These are phyloP conservation scores for Parochlus steinenii DNA, from an alignment of 2,888 invertebrate genomes.

Conservation along the genomic window DNA sequence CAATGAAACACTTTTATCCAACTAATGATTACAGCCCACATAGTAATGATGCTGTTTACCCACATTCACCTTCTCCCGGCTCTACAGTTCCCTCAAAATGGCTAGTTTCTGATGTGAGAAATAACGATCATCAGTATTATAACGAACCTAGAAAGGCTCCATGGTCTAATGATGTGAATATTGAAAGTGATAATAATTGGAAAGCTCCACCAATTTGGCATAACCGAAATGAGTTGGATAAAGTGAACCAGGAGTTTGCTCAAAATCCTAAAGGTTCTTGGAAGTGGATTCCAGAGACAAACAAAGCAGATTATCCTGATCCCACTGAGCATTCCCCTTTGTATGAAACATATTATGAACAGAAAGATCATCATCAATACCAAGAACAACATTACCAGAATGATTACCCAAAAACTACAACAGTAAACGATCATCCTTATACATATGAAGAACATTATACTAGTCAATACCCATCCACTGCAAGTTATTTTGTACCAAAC, in stretches of 20 bases:
- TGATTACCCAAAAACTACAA: neutral
- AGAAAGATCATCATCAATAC: neutral
- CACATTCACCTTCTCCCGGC: neutral
- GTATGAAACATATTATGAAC: neutral
- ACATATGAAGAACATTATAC: conserved; percentile 5
- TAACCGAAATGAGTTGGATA: neutral
- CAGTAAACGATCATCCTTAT: conserved; percentile 9
- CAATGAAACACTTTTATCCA: conserved; percentile 4
- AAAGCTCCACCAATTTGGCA: neutral
- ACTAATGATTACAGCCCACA: conserved; percentile 4
- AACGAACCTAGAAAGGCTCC: neutral
- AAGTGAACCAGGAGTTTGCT: neutral
- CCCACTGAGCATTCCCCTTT: neutral
- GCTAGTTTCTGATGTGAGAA: neutral
- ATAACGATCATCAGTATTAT: neutral
- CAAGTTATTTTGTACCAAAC: no score
- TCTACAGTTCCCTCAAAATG: conserved; percentile 3
- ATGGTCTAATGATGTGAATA: neutral
- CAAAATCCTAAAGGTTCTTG: conserved; percentile 6
- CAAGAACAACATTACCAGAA: neutral
- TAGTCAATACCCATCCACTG: no score
- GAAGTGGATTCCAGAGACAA: conserved; percentile 9
- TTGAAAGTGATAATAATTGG: neutral
- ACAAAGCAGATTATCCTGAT: neutral
- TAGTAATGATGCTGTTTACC: conserved; percentile 5